Evolutionary conservation across 2,888 invertebrate species (phyloP).

Genomic region (Sympetrum striolatum): DNA sequence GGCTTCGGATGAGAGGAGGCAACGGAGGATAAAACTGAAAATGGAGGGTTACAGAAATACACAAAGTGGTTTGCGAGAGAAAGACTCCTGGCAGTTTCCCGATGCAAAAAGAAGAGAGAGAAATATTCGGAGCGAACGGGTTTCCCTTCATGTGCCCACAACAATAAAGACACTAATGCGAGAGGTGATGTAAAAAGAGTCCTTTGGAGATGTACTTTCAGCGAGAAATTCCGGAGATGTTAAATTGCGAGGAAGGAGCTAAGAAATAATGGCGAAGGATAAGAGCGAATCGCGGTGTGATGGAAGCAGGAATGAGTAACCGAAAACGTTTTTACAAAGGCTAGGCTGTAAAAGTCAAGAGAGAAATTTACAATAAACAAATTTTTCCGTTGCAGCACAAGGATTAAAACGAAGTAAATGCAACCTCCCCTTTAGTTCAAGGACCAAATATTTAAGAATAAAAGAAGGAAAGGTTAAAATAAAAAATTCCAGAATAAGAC

Average conservation of each 20-base stretch:
- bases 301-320: not conserved
- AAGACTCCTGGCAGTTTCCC: not conserved
- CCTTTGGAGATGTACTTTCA: not conserved
- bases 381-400: no score
- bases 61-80: not conserved
- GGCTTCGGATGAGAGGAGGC: not conserved
- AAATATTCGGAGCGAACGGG: not conserved
- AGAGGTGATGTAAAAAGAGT: not conserved
- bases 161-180: not conserved
- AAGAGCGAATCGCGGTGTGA: not conserved
- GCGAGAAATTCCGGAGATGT: not conserved
- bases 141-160: not conserved
- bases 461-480: no score
- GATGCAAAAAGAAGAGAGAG: not conserved
- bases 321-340: not conserved
- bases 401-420: no score
- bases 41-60: not conserved
- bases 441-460: no score
- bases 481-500: no score
- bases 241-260: not conserved
- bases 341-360: no score
- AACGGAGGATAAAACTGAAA: not conserved
- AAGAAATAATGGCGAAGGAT: not conserved
- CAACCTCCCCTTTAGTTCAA: no score
- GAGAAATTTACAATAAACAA: no score